Base-by-base conservation (phyloP, 2,113 vertebrate species). In the Cacatua alba region DNA sequence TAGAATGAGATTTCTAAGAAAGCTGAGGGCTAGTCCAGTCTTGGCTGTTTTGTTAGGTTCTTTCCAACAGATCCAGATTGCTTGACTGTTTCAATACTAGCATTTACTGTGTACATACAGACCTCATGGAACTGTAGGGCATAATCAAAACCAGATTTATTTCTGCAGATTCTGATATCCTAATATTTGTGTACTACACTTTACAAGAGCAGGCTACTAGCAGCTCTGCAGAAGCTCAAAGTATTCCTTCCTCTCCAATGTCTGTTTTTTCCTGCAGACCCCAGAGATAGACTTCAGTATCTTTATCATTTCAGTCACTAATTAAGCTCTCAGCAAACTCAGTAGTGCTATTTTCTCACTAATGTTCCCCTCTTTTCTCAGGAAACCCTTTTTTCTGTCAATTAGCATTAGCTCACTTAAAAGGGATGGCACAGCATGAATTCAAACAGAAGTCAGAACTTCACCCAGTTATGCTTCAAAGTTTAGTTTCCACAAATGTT, bases 131-230 rank as follows among this genome's bases (percentile, higher is more conserved):
- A 68, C 14, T 33, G 12, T 1, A 70, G 28, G 48, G 21, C 33
- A 33, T 19, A 59, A 71, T 7, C 7, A 8, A 77, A 84, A 29
- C 4, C 10, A 68, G 31, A 53, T 13, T n/a, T 57, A 33, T 49
- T 84, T 67, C 46, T n/a, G 25, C 25, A 70, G 29, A 64, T 52
- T 70, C 55, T 26, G 48, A n/a, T 20, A 60, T 3, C 53, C 62
- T 49, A 71, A 64, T 31, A 88, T 4, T 33, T 62, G 64, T 0
- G 0, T 6, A 16, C 13, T 12, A n/a, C 4, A 4, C 19, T n/a
- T 77, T 18, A 25, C 26, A 39, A 81, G 39, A 67, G 17, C 6
- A 3, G 31, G 39, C 43, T 76, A 35, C 28, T 13, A n/a, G 49
- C 18, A 48, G 28, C 62, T 85, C 6, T 51, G 46, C 33, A 70